Evolutionary conservation across 2,797 vertebrate species (phyloP), one percentile per base, ranked within the genome.

Genomic region (Botia kubotai): DNA sequence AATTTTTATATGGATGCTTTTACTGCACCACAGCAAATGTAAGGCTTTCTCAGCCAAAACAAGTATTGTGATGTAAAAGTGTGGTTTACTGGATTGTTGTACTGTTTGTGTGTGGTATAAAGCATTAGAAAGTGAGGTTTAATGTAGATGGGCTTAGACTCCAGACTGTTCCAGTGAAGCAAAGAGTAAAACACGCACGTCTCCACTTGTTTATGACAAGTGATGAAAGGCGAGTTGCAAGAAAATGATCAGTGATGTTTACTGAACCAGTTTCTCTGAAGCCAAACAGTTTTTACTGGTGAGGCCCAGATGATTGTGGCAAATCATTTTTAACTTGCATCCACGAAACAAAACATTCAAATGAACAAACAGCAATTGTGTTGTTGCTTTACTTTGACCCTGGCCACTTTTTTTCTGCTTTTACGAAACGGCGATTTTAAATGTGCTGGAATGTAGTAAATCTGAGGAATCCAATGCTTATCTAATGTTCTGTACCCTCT

Each of bases 401-500:
- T 43, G n/a, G 14, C 26, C 43, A 33, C 8, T 46, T 58, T 17
- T 57, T 84, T 82, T 72, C 43, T 62, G 52, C 62, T 65, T 76
- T 60, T 58, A 79, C 55, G 26, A 52, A 83, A 84, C 79, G 68
- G 77, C 80, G 75, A 75, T 80, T 80, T 85, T 85, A 81, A 83
- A 80, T 68, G 79, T 60, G 21, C 19, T 78, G 74, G 80, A 85
- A 81, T 85, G 80, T 66, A 82, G 57, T 53, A 50, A 66, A 46
- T 52, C 80, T 74, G 57, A 81, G 75, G 84, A 85, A 83, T 86
- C 50, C 81, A 85, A 29, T 62, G 76, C 86, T 88, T 86, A 87
- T 89, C 85, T 89, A 87, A 88, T 84, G 87, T 85, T 84, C 85
- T 87, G 82, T 84, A 82, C 85, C 84, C 84, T 77, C 82, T 84